Evolutionary conservation across 2,113 vertebrate genomes (phyloP).

Genomic region (Corvus cornix): DNA sequence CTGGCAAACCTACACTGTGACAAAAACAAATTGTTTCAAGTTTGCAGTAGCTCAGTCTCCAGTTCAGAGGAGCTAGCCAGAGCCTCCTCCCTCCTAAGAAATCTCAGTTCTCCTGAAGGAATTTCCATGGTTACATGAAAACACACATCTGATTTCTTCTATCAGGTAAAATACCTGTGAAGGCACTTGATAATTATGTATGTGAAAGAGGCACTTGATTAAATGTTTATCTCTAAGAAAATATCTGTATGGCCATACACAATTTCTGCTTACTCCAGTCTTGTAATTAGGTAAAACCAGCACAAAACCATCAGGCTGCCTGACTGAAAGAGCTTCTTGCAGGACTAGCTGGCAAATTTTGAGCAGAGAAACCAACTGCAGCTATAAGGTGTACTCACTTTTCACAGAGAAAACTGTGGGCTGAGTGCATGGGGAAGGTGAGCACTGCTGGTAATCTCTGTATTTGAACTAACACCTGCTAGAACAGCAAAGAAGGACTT

Average conservation of each 20-base stretch:
- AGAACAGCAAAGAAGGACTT: neutral
- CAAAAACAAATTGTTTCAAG: neutral
- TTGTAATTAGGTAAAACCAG: neutral
- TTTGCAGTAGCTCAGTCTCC: neutral
- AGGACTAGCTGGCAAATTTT: neutral
- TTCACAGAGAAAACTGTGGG: neutral
- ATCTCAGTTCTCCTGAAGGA: neutral
- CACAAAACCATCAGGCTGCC: neutral
- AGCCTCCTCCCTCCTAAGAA: neutral
- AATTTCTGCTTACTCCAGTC: neutral
- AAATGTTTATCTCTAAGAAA: neutral
- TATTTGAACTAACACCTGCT: neutral
- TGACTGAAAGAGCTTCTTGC: neutral
- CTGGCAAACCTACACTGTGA: neutral
- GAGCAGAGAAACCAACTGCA: neutral
- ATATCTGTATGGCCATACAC: neutral
- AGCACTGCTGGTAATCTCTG: neutral
- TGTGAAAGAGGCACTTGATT: neutral
- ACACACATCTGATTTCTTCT: neutral
- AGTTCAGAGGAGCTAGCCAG: neutral
- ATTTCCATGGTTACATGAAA: neutral
- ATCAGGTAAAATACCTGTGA: neutral
- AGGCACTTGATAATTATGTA: neutral
- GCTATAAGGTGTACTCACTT: accelerated
- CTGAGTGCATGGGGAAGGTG: neutral